These are phyloP conservation scores for Hemibagrus guttatus DNA, from an alignment of 2,797 vertebrate species.

Conservation along the genomic window DNA sequence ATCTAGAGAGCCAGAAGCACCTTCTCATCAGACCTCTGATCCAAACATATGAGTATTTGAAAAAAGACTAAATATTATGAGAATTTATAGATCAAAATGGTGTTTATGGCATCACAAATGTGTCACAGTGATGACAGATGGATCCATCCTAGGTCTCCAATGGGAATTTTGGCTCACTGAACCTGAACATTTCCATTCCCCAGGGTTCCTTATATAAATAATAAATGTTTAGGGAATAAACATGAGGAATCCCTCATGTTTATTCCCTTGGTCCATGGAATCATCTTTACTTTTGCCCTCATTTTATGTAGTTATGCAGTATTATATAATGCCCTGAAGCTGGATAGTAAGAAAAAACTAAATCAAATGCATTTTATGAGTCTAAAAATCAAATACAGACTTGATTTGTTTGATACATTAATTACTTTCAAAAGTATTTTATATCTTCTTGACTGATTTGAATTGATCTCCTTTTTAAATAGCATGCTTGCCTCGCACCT, in stretches of 20 bases:
- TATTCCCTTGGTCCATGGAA: not conserved
- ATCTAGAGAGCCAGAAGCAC: not conserved
- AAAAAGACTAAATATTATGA: not conserved
- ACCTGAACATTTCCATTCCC: constrained; percentile 7
- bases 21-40: not conserved
- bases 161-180: constrained; percentile 14
- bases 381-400: not conserved
- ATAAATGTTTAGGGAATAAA: too few species aligned
- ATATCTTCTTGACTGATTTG: not conserved
- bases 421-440: constrained; percentile 1
- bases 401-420: not conserved
- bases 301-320: not conserved
- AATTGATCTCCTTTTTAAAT: too few species aligned
- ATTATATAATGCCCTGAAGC: not conserved
- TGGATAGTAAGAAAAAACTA: not conserved
- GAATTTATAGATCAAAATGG: not conserved
- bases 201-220: not conserved
- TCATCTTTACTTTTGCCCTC: not conserved
- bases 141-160: not conserved
- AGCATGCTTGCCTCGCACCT: too few species aligned
- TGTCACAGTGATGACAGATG: not conserved
- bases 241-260: not conserved
- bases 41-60: not conserved
- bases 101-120: not conserved
- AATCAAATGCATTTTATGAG: not conserved